phyloP scores from a whole-genome alignment of 2,113 vertebrate species.

The Anser cygnoides region DNA sequence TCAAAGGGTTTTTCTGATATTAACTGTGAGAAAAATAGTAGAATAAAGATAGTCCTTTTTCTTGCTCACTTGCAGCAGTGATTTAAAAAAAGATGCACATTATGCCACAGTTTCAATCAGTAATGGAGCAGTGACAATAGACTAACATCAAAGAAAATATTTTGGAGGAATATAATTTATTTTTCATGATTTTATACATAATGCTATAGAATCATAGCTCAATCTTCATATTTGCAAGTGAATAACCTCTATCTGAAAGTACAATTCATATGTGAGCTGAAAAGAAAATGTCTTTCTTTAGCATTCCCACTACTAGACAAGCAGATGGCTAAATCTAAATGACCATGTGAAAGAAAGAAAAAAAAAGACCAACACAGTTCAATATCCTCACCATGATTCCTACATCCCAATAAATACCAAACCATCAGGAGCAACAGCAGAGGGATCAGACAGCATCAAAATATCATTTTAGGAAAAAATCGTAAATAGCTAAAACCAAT shows the following conservation, averaged over 20 bases:
- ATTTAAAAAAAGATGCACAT: neutral
- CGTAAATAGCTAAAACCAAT: neutral
- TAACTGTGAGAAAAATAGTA: slow-evolving; percentile 17
- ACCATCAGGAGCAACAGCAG: neutral
- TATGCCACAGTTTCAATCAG: neutral
- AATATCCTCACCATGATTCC: slow-evolving; percentile 13
- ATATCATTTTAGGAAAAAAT: slow-evolving; percentile 13
- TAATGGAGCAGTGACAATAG: neutral
- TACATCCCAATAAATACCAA: slow-evolving; percentile 53
- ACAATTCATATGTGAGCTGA: neutral
- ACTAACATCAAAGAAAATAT: slow-evolving; percentile 20
- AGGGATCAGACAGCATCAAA: neutral
- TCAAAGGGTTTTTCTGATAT: neutral
- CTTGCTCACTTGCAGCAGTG: neutral
- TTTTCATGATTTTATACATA: slow-evolving; percentile 7
- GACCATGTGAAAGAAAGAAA: slow-evolving; percentile 18
- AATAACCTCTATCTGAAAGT: neutral
- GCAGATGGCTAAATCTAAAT: slow-evolving; percentile 55
- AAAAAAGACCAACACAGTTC: slow-evolving; percentile 5
- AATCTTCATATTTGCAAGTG: neutral
- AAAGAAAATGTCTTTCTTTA: slow-evolving; percentile 13
- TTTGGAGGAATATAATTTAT: neutral
- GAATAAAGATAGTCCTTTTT: neutral
- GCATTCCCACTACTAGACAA: neutral
- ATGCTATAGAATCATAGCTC: neutral